Percentiles rank a stretch among this genome's conserved stretches.
Conservation (phyloP, 2,113 vertebrate species). For the Pipra filicauda region DNA sequence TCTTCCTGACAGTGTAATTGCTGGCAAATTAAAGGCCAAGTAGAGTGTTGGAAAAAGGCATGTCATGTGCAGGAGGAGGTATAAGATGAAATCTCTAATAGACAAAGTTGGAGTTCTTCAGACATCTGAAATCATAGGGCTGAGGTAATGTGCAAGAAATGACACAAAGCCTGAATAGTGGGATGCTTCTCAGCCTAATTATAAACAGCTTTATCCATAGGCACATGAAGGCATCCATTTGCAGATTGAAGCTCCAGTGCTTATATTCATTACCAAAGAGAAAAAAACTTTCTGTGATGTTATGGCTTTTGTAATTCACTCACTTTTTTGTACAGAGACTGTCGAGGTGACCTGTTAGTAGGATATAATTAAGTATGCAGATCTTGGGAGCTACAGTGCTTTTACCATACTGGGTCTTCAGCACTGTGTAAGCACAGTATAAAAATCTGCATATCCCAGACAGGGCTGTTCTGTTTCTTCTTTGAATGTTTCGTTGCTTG, state of each 20-base stretch:
- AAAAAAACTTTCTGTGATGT: background rate
- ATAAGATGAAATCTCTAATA: background rate
- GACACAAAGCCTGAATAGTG: background rate
- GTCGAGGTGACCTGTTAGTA: background rate
- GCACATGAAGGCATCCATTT: background rate
- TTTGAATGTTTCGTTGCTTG: slow-evolving; percentile 12
- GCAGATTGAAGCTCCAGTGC: background rate
- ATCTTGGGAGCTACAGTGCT: background rate
- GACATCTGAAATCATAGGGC: background rate
- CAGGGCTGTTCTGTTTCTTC: background rate
- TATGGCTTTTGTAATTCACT: background rate
- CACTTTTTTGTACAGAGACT: background rate
- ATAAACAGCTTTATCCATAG: background rate
- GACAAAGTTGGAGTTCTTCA: background rate
- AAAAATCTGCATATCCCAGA: background rate
- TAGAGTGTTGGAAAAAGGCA: background rate
- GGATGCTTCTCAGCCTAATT: background rate
- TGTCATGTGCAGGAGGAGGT: background rate
- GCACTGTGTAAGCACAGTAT: background rate
- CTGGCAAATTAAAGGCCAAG: background rate
- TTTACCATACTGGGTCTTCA: background rate
- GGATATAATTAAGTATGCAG: background rate
- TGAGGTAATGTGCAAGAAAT: background rate
- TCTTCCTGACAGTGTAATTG: background rate
- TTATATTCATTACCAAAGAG: background rate